These are phyloP conservation scores for Eueremaeus valkanovi DNA, from an alignment of 2,888 invertebrate species.

Conservation along the genomic window DNA sequence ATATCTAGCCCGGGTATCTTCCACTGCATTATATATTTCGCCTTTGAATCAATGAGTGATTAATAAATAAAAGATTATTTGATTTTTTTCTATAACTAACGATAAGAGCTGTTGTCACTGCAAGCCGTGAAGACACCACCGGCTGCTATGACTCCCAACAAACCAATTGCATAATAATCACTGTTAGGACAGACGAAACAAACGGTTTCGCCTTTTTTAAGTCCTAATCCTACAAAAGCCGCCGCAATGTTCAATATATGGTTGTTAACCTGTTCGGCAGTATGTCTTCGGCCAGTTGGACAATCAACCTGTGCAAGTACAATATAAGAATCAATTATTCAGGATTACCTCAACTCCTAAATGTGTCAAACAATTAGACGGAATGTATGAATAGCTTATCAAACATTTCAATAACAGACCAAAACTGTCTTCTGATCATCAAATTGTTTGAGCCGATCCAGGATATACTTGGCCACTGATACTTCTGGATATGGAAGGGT, in stretches of 20 bases:
- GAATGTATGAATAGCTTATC: too few relatives aligned
- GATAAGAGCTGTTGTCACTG: slow-evolving; percentile 11
- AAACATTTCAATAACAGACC: too few relatives aligned
- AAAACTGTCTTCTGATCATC: not conserved
- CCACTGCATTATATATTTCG: slow-evolving; percentile 3
- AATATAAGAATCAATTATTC: not conserved
- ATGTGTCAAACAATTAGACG: too few relatives aligned
- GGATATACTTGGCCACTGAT: not conserved
- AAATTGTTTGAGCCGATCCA: not conserved
- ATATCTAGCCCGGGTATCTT: slow-evolving; percentile 18
- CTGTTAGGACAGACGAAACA: slow-evolving; percentile 19
- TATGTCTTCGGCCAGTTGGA: not conserved
- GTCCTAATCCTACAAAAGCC: slow-evolving; percentile 55
- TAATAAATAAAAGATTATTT: not conserved
- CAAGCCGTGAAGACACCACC: slow-evolving; percentile 31
- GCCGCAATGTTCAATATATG: not conserved
- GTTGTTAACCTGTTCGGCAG: not conserved
- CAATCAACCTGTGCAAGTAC: not conserved
- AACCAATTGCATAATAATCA: slow-evolving; percentile 21
- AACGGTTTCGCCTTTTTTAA: slow-evolving; percentile 23
- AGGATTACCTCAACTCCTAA: too few relatives aligned
- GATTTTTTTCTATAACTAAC: not conserved
- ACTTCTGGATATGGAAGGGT: not conserved
- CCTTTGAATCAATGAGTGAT: not conserved
- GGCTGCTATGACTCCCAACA: slow-evolving; percentile 11